These are phyloP conservation scores for Eonycteris spelaea DNA, from an alignment of 2,113 vertebrate genomes.

Conservation along the genomic window DNA sequence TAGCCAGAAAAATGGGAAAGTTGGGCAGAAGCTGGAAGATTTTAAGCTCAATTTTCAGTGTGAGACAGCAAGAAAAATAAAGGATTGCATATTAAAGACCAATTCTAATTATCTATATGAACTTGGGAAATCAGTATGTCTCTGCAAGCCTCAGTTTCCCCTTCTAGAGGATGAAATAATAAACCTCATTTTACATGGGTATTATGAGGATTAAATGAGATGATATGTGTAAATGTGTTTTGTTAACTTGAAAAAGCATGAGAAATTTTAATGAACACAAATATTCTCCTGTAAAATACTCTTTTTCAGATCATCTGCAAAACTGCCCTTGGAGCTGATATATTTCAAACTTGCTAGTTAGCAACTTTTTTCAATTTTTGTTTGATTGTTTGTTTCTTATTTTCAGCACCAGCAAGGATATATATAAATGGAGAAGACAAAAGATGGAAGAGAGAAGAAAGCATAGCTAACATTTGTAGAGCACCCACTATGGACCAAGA, in stretches of 20 bases:
- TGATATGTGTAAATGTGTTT: neutral
- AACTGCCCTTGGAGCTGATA: neutral
- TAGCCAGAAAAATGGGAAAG: neutral
- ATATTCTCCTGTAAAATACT: neutral
- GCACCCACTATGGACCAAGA: neutral
- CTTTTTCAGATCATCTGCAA: neutral
- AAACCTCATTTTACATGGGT: neutral
- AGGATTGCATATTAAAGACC: neutral
- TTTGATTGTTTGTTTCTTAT: neutral
- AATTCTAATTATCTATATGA: neutral
- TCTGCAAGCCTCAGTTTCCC: neutral
- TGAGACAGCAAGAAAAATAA: neutral
- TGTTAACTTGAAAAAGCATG: neutral
- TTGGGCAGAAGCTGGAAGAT: neutral
- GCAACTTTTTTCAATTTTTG: neutral
- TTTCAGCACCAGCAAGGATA: neutral
- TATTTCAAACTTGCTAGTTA: neutral
- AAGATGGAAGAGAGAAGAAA: neutral
- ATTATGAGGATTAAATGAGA: neutral
- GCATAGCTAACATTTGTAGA: neutral
- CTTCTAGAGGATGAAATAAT: neutral
- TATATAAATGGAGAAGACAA: neutral
- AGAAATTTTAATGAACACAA: conserved; percentile 26
- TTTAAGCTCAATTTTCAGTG: conserved; percentile 11
- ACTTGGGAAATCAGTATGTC: neutral